Conservation (phyloP, 1,140 invertebrate genomes). For the Hypothenemus hampei region DNA sequence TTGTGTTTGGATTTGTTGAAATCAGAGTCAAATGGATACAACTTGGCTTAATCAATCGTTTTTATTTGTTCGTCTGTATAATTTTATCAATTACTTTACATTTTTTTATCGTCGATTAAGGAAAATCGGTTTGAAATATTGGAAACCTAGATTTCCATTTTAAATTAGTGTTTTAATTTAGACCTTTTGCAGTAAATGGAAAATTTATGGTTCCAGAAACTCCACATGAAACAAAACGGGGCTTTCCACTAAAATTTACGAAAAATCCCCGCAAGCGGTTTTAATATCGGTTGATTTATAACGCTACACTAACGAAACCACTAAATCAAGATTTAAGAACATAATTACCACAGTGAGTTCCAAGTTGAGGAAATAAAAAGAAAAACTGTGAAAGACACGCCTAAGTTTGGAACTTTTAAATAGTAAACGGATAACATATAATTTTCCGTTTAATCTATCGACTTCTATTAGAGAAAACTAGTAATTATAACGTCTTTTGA, state of each 20-base stretch:
- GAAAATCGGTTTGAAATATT: no score
- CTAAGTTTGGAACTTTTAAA: constrained; percentile 6
- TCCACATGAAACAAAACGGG: constrained; percentile 21
- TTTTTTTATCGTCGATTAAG: no score
- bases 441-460: constrained; percentile 2
- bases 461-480: no score
- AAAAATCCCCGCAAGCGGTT: constrained; percentile 23
- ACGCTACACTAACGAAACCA: constrained; percentile 14
- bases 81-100: no score
- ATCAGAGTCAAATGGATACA: constrained; percentile 2
- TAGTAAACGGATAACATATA: constrained; percentile 3
- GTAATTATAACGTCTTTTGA: no score
- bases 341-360: constrained; percentile 21
- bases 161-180: constrained; percentile 24
- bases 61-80: no score
- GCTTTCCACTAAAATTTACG: constrained; percentile 23
- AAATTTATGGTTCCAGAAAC: constrained; percentile 16
- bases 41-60: no score
- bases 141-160: constrained; percentile 20
- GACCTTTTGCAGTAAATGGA: constrained; percentile 10
- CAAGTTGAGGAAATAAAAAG: constrained; percentile 12
- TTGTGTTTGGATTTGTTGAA: constrained; percentile 2
- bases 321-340: constrained; percentile 28
- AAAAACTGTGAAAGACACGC: constrained; percentile 4
- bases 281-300: constrained; percentile 26